Evolutionary conservation across 1,140 invertebrate species (phyloP).

Genomic region (Eupeodes corollae): DNA sequence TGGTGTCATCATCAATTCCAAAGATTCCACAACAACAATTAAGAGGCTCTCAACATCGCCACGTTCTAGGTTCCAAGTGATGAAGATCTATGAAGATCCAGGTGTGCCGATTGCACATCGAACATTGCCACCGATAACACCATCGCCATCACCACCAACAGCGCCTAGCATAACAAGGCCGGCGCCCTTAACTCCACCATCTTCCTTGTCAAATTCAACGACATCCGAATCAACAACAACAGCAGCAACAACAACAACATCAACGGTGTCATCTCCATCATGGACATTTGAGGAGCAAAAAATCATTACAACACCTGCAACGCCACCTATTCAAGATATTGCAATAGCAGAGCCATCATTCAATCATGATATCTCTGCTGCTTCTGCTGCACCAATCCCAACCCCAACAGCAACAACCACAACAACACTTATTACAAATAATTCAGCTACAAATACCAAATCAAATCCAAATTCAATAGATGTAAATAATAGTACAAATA

Average conservation of each 20-base stretch:
- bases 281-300: too few species aligned
- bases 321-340: background rate
- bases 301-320: conserved; percentile 5
- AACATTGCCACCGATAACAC: conserved; percentile 21
- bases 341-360: background rate
- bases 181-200: too few species aligned
- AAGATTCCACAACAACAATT: conserved; percentile 28
- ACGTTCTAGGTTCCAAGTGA: conserved; percentile 30
- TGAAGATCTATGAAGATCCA: conserved; percentile 31
- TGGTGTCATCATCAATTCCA: conserved; percentile 26
- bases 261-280: too few species aligned
- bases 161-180: conserved; percentile 14
- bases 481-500: conserved; percentile 3
- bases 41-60: conserved; percentile 28
- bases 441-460: background rate
- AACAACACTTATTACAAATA: conserved; percentile 10
- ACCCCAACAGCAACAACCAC: conserved; percentile 4
- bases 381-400: background rate
- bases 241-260: too few species aligned
- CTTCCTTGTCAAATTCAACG: too few species aligned
- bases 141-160: conserved; percentile 26
- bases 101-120: conserved; percentile 18
- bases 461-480: background rate
- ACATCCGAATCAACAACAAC: too few species aligned
- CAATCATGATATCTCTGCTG: background rate